phyloP scores from a whole-genome alignment of 2,797 vertebrate genomes.

The Intellagama lesueurii region DNA sequence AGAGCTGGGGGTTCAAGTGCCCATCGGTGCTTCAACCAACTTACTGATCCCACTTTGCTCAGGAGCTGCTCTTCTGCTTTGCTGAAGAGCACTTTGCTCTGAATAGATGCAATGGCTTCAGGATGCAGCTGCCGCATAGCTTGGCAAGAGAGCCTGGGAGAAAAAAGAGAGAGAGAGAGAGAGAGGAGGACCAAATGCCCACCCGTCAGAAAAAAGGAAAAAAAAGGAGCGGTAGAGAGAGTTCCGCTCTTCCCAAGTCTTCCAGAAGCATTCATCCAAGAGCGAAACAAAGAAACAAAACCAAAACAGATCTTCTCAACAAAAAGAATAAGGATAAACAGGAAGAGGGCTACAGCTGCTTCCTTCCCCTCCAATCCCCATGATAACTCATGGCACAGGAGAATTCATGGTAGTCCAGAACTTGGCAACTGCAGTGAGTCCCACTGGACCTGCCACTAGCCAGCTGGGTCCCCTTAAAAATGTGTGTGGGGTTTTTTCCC shows the following conservation, averaged over 20 bases:
- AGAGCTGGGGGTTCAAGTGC: neutral
- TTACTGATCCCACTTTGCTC: slow-evolving; percentile 90
- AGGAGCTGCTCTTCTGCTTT: slow-evolving; percentile 91
- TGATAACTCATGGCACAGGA: neutral
- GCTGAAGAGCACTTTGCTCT: slow-evolving; percentile 96
- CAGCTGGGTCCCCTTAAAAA: neutral
- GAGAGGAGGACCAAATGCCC: neutral
- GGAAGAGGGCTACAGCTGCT: no score
- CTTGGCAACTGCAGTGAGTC: no score
- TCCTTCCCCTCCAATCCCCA: neutral
- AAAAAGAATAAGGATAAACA: neutral
- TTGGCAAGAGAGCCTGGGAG: slow-evolving; percentile 90
- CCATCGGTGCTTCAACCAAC: neutral
- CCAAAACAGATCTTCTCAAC: no score
- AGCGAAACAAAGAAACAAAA: neutral
- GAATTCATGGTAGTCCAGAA: neutral
- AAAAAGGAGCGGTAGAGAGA: neutral
- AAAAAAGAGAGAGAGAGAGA: no score
- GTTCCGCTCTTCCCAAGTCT: no score
- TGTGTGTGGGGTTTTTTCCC: no score
- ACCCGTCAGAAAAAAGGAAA: no score
- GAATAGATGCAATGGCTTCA: slow-evolving; percentile 93
- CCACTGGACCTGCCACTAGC: neutral
- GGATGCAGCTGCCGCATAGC: slow-evolving; percentile 97
- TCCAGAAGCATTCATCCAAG: neutral